Evolutionary conservation across 2,888 invertebrate species (phyloP).

Genomic region (Cephalotes varians): DNA sequence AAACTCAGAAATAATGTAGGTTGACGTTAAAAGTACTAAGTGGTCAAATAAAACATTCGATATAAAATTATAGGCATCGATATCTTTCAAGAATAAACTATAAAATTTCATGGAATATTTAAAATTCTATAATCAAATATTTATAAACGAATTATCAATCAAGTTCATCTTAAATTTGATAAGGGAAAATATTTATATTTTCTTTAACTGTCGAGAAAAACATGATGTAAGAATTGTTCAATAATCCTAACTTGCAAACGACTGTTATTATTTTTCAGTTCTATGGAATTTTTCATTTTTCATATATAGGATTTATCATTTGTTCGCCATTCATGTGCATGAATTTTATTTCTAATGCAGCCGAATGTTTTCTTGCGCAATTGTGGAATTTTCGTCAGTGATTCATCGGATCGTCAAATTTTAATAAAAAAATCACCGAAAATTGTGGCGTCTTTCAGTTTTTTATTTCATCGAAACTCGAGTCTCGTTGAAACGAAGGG

Average conservation of each 20-base stretch:
- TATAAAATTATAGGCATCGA: not conserved
- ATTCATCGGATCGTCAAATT: constrained; percentile 26
- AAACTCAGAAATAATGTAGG: constrained; percentile 8
- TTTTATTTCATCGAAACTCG: constrained; percentile 1
- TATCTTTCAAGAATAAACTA: not conserved
- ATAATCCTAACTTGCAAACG: constrained; percentile 26
- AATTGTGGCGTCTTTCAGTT: constrained; percentile 13
- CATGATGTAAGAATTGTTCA: constrained; percentile 6
- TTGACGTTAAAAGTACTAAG: not conserved
- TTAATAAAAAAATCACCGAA: constrained; percentile 38
- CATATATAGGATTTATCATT: constrained; percentile 52
- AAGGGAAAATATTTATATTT: constrained; percentile 1
- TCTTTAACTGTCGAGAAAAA: not conserved
- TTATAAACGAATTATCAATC: not conserved
- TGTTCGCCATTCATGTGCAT: constrained; percentile 26
- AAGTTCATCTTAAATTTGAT: not conserved
- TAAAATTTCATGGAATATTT: not conserved
- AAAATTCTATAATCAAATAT: not conserved
- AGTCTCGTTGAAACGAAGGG: not conserved
- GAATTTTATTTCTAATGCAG: constrained; percentile 26
- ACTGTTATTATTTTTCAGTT: constrained; percentile 35
- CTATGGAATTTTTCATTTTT: constrained; percentile 54
- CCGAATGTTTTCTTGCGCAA: constrained; percentile 41
- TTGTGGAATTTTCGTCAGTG: constrained; percentile 26
- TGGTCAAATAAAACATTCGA: constrained; percentile 2